Percentiles rank a stretch among this genome's conserved stretches.
Evolutionary conservation across 2,113 vertebrate genomes (phyloP).

Genomic region (Blennius ocellaris): DNA sequence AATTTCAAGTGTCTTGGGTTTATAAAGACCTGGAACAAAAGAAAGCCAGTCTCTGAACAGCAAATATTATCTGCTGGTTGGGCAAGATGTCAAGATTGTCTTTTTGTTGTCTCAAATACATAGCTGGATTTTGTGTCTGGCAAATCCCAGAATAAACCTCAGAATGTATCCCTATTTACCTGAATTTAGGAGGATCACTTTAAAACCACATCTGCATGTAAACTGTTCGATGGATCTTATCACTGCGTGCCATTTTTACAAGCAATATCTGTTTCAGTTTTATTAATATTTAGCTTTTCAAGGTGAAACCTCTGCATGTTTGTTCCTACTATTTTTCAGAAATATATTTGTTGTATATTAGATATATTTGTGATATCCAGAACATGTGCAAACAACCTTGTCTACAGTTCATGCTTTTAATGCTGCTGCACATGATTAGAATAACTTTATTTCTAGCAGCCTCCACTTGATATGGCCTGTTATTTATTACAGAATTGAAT

Average conservation of each 20-base stretch:
- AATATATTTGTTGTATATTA: too few species aligned
- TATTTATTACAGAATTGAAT: slow-evolving; percentile 66
- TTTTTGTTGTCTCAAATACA: slow-evolving; percentile 85
- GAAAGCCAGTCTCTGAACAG: slow-evolving; percentile 84
- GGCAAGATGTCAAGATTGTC: slow-evolving; percentile 87
- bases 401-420: slow-evolving; percentile 7
- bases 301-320: neutral
- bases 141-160: slow-evolving; percentile 82
- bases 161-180: slow-evolving; percentile 78
- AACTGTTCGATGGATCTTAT: slow-evolving; percentile 36
- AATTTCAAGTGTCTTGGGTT: slow-evolving; percentile 89
- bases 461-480: slow-evolving; percentile 26
- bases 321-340: neutral
- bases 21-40: slow-evolving; percentile 87
- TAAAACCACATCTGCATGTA: slow-evolving; percentile 63
- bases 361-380: too few species aligned
- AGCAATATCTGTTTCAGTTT: slow-evolving; percentile 1
- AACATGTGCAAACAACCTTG: neutral
- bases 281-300: neutral
- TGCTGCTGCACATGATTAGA: slow-evolving; percentile 22
- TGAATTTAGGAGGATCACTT: slow-evolving; percentile 63
- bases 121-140: slow-evolving; percentile 73
- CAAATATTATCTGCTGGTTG: slow-evolving; percentile 86
- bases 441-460: slow-evolving; percentile 28
- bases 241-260: slow-evolving; percentile 23